Conservation (phyloP, 2,888 invertebrate species). For the Oxyteleia sp. region DNA sequence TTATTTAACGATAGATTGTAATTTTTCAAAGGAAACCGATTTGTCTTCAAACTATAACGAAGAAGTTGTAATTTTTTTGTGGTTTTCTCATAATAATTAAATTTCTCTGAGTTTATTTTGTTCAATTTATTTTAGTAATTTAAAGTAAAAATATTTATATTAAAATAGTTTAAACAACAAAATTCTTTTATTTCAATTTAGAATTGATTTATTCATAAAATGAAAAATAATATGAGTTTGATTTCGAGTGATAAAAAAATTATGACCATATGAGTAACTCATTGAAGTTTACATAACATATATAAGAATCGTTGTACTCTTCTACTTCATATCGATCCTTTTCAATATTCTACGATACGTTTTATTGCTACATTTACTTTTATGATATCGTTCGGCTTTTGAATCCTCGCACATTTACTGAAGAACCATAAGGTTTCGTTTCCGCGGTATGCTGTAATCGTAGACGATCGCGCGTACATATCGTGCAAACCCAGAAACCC, state of each 20-base stretch:
- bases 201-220: conserved; percentile 9
- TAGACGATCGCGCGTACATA: conserved; percentile 58
- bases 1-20: too few species aligned
- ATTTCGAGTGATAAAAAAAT: conserved; percentile 42
- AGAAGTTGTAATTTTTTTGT: too few species aligned
- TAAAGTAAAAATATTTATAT: too few species aligned
- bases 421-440: conserved; percentile 73
- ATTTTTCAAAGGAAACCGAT: too few species aligned
- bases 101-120: too few species aligned
- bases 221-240: conserved; percentile 36
- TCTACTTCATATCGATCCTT: conserved; percentile 72
- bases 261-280: conserved; percentile 43
- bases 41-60: too few species aligned
- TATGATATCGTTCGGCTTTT: conserved; percentile 78
- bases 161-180: too few species aligned
- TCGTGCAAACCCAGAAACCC: conserved; percentile 68
- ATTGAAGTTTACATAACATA: conserved; percentile 54
- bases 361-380: conserved; percentile 80
- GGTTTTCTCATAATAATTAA: too few species aligned
- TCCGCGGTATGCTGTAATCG: conserved; percentile 70
- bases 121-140: too few species aligned
- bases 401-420: conserved; percentile 75
- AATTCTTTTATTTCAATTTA: neutral
- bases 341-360: conserved; percentile 79
- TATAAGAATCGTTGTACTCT: conserved; percentile 48